A percentile compares a stretch with the other conserved stretches of the same genome.
Evolutionary conservation across 2,113 vertebrate genomes (phyloP).

Genomic region (Silurus meridionalis): DNA sequence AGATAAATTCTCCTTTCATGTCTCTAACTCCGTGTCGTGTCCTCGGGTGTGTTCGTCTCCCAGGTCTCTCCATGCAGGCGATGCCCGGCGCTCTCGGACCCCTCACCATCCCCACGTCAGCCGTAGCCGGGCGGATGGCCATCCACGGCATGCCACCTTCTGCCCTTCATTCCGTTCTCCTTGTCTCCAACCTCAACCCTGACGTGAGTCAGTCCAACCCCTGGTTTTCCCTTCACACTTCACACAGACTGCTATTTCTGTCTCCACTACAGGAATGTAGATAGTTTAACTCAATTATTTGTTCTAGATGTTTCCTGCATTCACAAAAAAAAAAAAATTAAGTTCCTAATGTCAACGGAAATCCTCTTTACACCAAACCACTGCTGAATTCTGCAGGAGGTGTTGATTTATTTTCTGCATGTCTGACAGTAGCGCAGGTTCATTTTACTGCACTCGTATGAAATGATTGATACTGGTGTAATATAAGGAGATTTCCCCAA

Average conservation of each 20-base stretch:
- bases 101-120: slow-evolving; percentile 61
- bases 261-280: neutral
- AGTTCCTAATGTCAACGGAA: neutral
- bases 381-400: neutral
- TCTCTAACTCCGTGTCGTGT: neutral
- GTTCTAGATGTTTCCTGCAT: neutral
- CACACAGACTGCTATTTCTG: neutral
- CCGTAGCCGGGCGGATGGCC: slow-evolving; percentile 64
- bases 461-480: too few species aligned
- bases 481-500: neutral
- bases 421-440: neutral
- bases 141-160: slow-evolving; percentile 58
- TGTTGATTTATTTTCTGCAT: neutral
- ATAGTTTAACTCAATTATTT: too few species aligned
- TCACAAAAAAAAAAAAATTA: neutral
- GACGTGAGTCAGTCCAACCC: slow-evolving; percentile 72
- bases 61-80: slow-evolving; percentile 68
- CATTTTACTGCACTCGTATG: neutral
- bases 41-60: neutral
- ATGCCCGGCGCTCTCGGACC: slow-evolving; percentile 68
- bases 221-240: neutral
- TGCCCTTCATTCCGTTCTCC: slow-evolving; percentile 74
- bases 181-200: slow-evolving; percentile 84
- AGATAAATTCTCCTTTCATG: neutral
- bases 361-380: neutral